These are phyloP conservation scores for Grallaria varia DNA, from an alignment of 2,113 vertebrate species.

Conservation along the genomic window DNA sequence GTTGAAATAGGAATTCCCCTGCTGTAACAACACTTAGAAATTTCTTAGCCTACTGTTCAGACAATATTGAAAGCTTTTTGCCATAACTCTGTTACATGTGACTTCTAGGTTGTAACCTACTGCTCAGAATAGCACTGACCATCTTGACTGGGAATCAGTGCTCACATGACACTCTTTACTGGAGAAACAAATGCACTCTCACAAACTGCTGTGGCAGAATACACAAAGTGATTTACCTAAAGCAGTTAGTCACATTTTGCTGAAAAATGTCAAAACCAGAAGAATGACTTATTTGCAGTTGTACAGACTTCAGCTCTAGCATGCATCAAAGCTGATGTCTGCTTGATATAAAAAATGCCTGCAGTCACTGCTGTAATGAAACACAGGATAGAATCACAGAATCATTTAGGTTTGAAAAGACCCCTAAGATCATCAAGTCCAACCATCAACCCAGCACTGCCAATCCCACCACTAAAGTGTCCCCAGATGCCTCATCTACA, in stretches of 20 bases:
- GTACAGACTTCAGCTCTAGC: neutral
- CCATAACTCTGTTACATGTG: neutral
- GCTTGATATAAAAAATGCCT: neutral
- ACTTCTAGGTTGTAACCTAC: neutral
- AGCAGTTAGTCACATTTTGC: neutral
- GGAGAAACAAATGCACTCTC: neutral
- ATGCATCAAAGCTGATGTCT: neutral
- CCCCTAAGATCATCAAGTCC: neutral
- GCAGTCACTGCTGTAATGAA: neutral
- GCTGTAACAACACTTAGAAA: neutral
- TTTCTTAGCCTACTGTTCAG: neutral
- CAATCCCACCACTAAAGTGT: neutral
- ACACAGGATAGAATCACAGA: neutral
- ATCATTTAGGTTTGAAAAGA: neutral
- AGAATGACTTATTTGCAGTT: neutral
- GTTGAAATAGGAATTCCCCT: neutral
- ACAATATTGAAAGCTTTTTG: neutral
- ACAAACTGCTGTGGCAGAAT: neutral
- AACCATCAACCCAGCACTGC: neutral
- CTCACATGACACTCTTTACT: neutral
- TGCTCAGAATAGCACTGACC: neutral
- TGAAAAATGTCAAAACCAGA: neutral
- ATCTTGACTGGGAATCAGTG: neutral
- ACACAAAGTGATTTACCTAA: neutral
- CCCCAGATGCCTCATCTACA: neutral